Percentiles rank a stretch among this genome's conserved stretches.
phyloP scores from a whole-genome alignment of 2,888 invertebrate genomes.

The Tromatobia lineatoria region DNA sequence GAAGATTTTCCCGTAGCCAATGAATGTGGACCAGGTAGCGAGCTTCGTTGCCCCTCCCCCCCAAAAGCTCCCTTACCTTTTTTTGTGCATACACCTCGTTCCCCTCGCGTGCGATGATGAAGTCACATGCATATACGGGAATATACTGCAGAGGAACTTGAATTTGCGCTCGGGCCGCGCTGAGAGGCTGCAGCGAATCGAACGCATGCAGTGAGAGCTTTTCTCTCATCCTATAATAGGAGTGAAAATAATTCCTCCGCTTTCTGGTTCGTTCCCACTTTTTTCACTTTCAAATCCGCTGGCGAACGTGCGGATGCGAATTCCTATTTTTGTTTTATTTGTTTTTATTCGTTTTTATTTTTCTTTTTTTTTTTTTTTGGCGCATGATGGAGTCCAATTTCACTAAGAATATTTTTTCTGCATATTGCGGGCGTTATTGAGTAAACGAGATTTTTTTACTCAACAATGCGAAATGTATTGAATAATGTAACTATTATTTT shows the following conservation, averaged over 20 bases:
- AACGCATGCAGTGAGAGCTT: conserved; percentile 58
- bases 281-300: not conserved
- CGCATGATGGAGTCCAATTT: too few species aligned
- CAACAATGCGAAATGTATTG: not conserved
- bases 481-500: conserved; percentile 7
- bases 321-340: too few species aligned
- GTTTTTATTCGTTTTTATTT: too few species aligned
- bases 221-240: conserved; percentile 48
- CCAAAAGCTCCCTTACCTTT: not conserved
- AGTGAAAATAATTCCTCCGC: conserved; percentile 50
- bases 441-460: too few species aligned
- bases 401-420: too few species aligned
- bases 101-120: conserved; percentile 31
- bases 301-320: not conserved
- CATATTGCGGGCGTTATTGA: too few species aligned
- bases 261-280: conserved; percentile 25
- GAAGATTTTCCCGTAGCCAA: conserved; percentile 61
- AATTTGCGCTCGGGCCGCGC: conserved; percentile 40
- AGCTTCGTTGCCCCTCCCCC: conserved; percentile 42
- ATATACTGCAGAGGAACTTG: conserved; percentile 34
- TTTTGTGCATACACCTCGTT: conserved; percentile 38
- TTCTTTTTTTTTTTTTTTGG: too few species aligned
- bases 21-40: conserved; percentile 61
- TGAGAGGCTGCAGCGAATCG: conserved; percentile 41
- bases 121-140: conserved; percentile 48